Evolutionary conservation across 2,113 vertebrate species (phyloP).

Genomic region (Falco punctatus): DNA sequence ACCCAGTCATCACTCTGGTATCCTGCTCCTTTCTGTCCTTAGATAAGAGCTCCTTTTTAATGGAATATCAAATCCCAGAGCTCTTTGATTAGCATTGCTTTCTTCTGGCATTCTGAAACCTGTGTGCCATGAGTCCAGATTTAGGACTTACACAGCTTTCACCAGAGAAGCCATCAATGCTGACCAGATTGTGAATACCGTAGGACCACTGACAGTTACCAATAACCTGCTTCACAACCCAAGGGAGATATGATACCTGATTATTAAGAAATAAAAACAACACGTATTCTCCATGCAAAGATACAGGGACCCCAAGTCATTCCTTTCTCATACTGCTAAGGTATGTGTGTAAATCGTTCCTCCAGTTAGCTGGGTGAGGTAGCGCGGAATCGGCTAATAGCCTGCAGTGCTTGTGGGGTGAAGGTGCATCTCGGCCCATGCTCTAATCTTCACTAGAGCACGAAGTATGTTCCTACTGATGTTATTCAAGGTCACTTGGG

Average conservation of each 20-base stretch:
- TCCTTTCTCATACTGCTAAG: background rate
- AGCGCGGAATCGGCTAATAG: background rate
- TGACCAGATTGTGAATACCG: background rate
- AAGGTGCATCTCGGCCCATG: background rate
- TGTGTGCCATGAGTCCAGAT: accelerated
- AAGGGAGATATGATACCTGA: background rate
- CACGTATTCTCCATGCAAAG: background rate
- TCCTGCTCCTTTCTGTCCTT: background rate
- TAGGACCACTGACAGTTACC: background rate
- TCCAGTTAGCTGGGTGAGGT: background rate
- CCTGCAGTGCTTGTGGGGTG: background rate
- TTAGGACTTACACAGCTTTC: background rate
- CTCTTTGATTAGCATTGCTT: accelerated
- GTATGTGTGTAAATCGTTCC: background rate
- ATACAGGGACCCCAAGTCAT: background rate
- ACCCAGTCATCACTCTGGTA: background rate
- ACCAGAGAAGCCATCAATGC: background rate
- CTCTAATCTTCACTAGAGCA: background rate
- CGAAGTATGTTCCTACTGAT: background rate
- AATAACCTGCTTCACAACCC: background rate
- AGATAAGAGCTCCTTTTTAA: background rate
- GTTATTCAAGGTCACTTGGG: background rate
- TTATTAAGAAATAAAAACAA: background rate
- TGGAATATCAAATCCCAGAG: background rate
- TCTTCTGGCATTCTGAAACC: background rate